A percentile compares a stretch with the other conserved stretches of the same genome.
phyloP scores from a whole-genome alignment of 2,888 invertebrate species.

The Scrobipalpa costella region DNA sequence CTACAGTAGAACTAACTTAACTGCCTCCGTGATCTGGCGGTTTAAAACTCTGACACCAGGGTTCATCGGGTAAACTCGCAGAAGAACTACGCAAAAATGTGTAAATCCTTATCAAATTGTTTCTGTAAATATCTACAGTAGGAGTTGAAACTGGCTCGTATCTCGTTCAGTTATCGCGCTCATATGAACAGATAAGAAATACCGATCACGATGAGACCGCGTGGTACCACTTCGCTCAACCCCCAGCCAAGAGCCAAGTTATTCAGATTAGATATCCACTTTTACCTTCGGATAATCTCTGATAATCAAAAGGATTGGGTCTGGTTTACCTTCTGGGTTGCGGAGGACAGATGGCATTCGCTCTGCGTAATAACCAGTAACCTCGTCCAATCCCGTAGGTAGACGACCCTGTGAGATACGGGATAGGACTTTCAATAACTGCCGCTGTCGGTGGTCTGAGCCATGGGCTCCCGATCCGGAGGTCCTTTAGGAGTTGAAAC shows the following conservation, averaged over 20 bases:
- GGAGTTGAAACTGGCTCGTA: constrained; percentile 52
- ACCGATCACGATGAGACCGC: constrained; percentile 58
- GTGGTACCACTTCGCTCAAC: constrained; percentile 42
- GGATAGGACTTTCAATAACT: no score
- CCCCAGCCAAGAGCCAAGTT: background rate
- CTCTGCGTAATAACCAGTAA: no score
- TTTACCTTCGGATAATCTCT: no score
- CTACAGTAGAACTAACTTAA: background rate
- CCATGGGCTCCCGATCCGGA: no score
- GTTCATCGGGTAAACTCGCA: background rate
- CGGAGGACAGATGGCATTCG: no score
- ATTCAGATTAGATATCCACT: background rate
- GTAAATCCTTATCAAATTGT: background rate
- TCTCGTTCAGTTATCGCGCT: constrained; percentile 64
- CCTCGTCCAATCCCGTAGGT: no score
- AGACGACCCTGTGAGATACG: no score
- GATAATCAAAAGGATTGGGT: no score
- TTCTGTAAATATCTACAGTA: constrained; percentile 40
- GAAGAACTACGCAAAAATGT: background rate
- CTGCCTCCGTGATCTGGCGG: no score
- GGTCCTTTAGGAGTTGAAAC: constrained; percentile 51
- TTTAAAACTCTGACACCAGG: no score
- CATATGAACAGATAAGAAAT: constrained; percentile 71
- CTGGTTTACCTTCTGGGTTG: no score
- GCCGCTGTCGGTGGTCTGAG: no score